Conservation (phyloP, 92 coral and sea anemone genomes). For the Parazoanthus darwini region DNA sequence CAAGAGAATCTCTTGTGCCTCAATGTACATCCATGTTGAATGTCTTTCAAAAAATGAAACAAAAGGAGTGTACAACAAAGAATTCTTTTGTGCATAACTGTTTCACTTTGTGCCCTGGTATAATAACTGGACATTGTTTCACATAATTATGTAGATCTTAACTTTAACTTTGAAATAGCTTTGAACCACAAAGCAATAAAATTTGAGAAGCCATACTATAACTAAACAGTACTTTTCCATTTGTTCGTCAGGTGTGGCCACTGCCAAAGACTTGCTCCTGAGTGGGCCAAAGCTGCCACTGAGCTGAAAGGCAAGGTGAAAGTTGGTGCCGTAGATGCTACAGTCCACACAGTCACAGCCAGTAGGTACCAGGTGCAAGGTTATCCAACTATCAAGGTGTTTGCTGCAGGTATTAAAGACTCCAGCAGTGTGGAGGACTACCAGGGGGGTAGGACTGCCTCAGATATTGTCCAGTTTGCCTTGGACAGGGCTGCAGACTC, state of each 20-base stretch:
- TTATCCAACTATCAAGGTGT: constrained; percentile 93
- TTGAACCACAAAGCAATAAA: neutral
- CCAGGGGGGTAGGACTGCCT: constrained; percentile 84
- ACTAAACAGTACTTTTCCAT: neutral
- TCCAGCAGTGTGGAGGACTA: constrained; percentile 77
- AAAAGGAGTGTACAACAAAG: too few species aligned
- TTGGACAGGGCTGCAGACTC: constrained; percentile 80
- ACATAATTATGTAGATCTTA: too few species aligned
- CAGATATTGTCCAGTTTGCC: constrained; percentile 91
- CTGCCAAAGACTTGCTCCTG: constrained; percentile 96
- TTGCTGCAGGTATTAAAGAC: constrained; percentile 85
- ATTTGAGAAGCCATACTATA: too few species aligned
- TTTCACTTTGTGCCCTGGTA: too few species aligned
- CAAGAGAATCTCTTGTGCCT: too few species aligned
- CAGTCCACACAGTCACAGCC: constrained; percentile 79
- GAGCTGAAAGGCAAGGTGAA: constrained; percentile 91
- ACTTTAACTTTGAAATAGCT: neutral
- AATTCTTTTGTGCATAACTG: too few species aligned
- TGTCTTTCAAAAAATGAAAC: too few species aligned
- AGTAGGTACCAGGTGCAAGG: constrained; percentile 92
- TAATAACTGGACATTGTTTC: too few species aligned
- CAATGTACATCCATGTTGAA: too few species aligned
- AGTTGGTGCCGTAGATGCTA: constrained; percentile 93
- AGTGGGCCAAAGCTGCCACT: constrained; percentile 93
- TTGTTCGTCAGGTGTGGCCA: constrained; percentile 84